These are phyloP conservation scores for Cerastis rubricosa DNA, from an alignment of 2,888 invertebrate species.

Conservation along the genomic window DNA sequence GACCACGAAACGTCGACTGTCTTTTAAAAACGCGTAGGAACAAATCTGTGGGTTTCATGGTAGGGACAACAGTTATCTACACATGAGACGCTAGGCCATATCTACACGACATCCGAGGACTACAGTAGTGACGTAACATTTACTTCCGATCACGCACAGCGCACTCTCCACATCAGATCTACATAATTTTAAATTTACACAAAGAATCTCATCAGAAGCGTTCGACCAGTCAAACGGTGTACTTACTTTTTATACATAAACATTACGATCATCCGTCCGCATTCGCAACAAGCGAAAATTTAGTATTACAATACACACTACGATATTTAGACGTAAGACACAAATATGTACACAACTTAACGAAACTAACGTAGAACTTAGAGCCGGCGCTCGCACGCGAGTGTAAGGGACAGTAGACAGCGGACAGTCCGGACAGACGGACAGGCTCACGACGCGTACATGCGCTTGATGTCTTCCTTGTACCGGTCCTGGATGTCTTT, in stretches of 20 bases:
- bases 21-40: slow-evolving; percentile 57
- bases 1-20: slow-evolving; percentile 50
- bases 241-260: slow-evolving; percentile 64
- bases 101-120: slow-evolving; percentile 67
- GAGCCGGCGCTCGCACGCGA: slow-evolving; percentile 38
- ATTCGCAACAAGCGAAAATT: slow-evolving; percentile 67
- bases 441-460: slow-evolving; percentile 96
- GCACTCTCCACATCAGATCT: slow-evolving; percentile 74
- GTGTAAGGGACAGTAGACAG: slow-evolving; percentile 13
- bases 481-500: slow-evolving; percentile 98
- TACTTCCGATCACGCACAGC: slow-evolving; percentile 68
- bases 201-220: slow-evolving; percentile 69
- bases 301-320: slow-evolving; percentile 73
- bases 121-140: slow-evolving; percentile 63
- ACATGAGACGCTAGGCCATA: slow-evolving; percentile 74
- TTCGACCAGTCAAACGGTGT: slow-evolving; percentile 66
- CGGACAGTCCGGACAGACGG: slow-evolving; percentile 4
- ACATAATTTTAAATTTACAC: slow-evolving; percentile 71
- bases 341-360: slow-evolving; percentile 77
- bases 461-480: slow-evolving; percentile 97
- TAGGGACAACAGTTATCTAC: slow-evolving; percentile 61
- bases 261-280: slow-evolving; percentile 67
- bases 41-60: slow-evolving; percentile 51
- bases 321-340: slow-evolving; percentile 74
- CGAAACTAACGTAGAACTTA: slow-evolving; percentile 60